Base-by-base conservation (phyloP, 2,797 vertebrate genomes). In the Adelosebastes latens region DNA sequence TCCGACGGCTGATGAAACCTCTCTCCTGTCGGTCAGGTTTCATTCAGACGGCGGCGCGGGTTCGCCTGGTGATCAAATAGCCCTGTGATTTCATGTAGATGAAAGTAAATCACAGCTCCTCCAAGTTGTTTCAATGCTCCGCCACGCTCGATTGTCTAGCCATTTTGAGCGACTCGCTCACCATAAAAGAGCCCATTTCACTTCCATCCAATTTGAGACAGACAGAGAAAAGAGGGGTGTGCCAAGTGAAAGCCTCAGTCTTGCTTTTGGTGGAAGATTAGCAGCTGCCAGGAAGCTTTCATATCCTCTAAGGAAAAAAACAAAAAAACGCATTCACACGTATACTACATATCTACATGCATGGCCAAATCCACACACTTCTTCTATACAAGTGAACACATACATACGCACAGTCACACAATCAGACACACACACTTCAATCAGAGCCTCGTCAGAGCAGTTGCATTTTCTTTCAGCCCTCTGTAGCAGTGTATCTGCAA, bases 61-160 rank as follows among this genome's bases (percentile, higher is more conserved):
- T 76, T 59, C 36, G 80, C 85, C 81, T n/a, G 27, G 76, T 79
- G 83, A 93, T 93, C 92, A 92, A 90, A 89, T 78, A 86, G 86
- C 87, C 77, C 81, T 80, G 72, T 88, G 89, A 89, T 88, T 90
- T 89, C 80, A 92, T 91, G 89, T 88, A 93, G 89, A 94, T 92
- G 81, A 87, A 88, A 89, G 86, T 87, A 92, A 94, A 93, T 92
- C 80, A 80, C 84, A 75, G 86, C 76, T 76, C 87, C 83, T 88
- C 88, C 79, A 87, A 87, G 88, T 92, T 92, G 85, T 90, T 89
- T 86, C 81, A 90, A 73, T 88, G 89, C 90, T 84, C 82, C 72
- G 68, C 86, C 88, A 86, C 61, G 76, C 79, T 92, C 81, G 80
- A 90, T 92, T 93, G 88, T 93, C 88, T 76, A 49, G 79, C 74